Percentiles rank a stretch among this genome's conserved stretches.
Conservation (phyloP, 1,140 invertebrate genomes). For the Aporrectodea caliginosa region DNA sequence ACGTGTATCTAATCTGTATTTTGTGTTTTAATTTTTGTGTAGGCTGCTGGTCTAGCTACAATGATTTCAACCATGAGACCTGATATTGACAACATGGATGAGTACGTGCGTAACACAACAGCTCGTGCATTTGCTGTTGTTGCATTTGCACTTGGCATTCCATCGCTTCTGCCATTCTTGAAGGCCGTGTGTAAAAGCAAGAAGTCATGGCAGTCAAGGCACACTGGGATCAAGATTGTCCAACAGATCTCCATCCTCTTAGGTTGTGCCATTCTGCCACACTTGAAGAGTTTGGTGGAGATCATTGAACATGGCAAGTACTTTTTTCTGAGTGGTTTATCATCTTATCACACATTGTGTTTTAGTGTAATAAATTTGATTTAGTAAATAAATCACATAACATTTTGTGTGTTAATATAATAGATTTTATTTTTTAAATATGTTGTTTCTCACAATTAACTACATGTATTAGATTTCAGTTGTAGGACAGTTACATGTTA, state of each 20-base stretch:
- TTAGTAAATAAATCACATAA: too few species aligned
- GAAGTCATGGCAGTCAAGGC: slow-evolving; percentile 99
- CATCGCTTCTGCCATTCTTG: slow-evolving; percentile 92
- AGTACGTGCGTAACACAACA: slow-evolving; percentile 98
- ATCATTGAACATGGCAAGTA: slow-evolving; percentile 97
- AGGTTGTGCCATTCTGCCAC: slow-evolving; percentile 98
- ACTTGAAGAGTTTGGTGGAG: slow-evolving; percentile 95
- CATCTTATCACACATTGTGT: too few species aligned
- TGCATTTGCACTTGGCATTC: slow-evolving; percentile 96
- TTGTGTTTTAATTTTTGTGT: background rate
- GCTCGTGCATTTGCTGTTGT: slow-evolving; percentile 98
- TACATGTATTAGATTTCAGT: too few species aligned
- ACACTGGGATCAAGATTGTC: slow-evolving; percentile 99
- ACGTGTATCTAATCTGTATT: background rate
- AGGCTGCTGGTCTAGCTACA: slow-evolving; percentile 96
- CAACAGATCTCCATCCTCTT: slow-evolving; percentile 99
- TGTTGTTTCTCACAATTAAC: too few species aligned
- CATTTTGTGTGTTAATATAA: too few species aligned
- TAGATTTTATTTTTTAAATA: too few species aligned
- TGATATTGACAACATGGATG: slow-evolving; percentile 99
- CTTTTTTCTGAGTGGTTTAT: too few species aligned
- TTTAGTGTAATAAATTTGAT: too few species aligned
- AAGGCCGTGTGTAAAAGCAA: slow-evolving; percentile 99
- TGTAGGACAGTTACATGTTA: too few species aligned
- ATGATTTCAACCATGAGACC: slow-evolving; percentile 99